Evolutionary conservation across 2,113 vertebrate species (phyloP).

Genomic region (Hydrolagus affinis): DNA sequence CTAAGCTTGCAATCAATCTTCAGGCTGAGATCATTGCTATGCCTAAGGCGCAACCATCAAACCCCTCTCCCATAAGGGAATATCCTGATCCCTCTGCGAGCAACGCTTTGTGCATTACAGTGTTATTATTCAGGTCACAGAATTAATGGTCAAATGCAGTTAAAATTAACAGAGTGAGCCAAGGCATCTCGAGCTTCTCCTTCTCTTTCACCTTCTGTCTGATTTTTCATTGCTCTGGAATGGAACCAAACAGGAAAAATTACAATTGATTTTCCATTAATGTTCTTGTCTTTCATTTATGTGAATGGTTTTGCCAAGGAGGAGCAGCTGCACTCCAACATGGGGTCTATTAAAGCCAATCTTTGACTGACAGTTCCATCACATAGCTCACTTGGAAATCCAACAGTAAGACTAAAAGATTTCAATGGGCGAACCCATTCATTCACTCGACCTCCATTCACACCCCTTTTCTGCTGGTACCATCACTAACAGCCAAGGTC

Average conservation of each 20-base stretch:
- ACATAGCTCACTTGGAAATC: background rate
- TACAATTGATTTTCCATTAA: slow-evolving; percentile 38
- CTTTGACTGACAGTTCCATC: slow-evolving; percentile 33
- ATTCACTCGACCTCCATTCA: slow-evolving; percentile 30
- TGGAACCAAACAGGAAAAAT: slow-evolving; percentile 35
- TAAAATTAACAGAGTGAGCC: slow-evolving; percentile 28
- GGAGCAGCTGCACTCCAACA: slow-evolving; percentile 31
- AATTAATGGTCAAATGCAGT: slow-evolving; percentile 28
- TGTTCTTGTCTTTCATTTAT: slow-evolving; percentile 33
- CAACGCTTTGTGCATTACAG: background rate
- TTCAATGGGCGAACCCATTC: background rate
- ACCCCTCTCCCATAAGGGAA: too few species aligned
- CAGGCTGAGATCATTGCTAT: too few species aligned
- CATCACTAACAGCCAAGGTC: slow-evolving; percentile 19
- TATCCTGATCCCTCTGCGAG: background rate
- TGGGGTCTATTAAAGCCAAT: slow-evolving; percentile 33
- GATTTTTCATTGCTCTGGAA: slow-evolving; percentile 35
- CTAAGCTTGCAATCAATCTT: too few species aligned
- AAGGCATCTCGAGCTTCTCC: slow-evolving; percentile 13
- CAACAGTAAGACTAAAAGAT: background rate
- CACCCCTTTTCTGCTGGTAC: background rate
- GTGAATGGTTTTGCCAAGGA: slow-evolving; percentile 31
- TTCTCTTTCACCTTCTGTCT: background rate
- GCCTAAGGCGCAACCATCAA: too few species aligned
- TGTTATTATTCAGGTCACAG: slow-evolving; percentile 28